Conservation (phyloP, 2,797 vertebrate genomes). For the Darevskia nairensis region DNA sequence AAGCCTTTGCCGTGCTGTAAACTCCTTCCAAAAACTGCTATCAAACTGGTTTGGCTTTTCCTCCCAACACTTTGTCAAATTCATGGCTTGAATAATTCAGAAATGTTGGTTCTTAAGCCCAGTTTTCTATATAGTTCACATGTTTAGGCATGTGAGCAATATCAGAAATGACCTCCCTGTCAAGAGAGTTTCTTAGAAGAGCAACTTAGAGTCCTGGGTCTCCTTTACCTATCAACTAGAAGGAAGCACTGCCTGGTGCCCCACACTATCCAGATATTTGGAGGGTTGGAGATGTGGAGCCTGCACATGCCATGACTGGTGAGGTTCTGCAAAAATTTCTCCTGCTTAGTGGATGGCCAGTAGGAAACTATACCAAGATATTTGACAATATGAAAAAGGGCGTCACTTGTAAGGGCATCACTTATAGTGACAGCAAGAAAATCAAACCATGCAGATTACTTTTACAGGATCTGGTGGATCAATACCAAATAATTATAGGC, state of each 20-base stretch:
- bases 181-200: not conserved
- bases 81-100: conserved; percentile 1
- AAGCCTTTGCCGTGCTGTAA: not conserved
- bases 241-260: not conserved
- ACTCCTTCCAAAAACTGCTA: conserved; percentile 13
- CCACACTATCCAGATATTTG: not conserved
- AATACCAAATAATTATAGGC: not conserved
- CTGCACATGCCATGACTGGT: not conserved
- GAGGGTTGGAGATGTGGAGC: not conserved
- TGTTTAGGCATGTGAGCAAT: not conserved
- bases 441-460: no score
- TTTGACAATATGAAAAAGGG: not conserved
- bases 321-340: not conserved
- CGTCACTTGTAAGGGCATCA: not conserved
- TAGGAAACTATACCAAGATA: not conserved
- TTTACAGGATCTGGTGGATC: not conserved
- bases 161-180: not conserved
- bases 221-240: not conserved
- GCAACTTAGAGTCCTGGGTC: not conserved
- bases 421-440: not conserved
- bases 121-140: not conserved
- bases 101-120: conserved; percentile 15
- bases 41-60: conserved; percentile 22
- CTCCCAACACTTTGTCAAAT: conserved; percentile 1
- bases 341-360: not conserved